Percentiles rank a stretch among this genome's conserved stretches.
Conservation (phyloP, 2,113 vertebrate species). For the Pipa parva region DNA sequence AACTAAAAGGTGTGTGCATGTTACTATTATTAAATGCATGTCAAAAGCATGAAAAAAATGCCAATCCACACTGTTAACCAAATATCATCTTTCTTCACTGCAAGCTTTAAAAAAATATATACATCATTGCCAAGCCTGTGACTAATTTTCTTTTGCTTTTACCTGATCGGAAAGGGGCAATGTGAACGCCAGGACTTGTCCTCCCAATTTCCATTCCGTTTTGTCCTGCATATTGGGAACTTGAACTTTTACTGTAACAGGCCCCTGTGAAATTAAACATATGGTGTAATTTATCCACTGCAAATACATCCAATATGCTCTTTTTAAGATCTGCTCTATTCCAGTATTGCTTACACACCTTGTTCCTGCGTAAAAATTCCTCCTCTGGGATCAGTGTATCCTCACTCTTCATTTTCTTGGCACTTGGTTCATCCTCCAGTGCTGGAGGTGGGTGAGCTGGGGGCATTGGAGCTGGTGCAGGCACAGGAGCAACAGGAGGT, state of each 20-base stretch:
- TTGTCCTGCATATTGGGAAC: constrained; percentile 99
- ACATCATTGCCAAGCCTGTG: too few relatives aligned
- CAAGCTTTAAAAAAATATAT: too few relatives aligned
- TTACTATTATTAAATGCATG: too few relatives aligned
- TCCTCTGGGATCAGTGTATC: constrained; percentile 95
- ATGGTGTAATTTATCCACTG: neutral
- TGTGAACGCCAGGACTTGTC: constrained; percentile 91
- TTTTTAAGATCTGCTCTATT: fast-evolving
- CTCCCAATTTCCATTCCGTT: constrained; percentile 94
- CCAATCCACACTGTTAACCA: too few relatives aligned
- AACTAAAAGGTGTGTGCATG: neutral
- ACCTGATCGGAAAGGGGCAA: constrained; percentile 96
- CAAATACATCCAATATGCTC: neutral
- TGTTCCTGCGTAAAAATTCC: constrained; percentile 91
- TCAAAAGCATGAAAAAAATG: too few relatives aligned
- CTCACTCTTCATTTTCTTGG: constrained; percentile 94
- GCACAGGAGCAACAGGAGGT: constrained; percentile 81
- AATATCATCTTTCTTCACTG: too few relatives aligned
- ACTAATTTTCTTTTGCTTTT: too few relatives aligned
- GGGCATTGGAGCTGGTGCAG: constrained; percentile 74
- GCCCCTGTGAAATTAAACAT: constrained; percentile 67
- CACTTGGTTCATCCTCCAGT: constrained; percentile 88
- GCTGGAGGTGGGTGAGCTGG: constrained; percentile 82
- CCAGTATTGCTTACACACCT: constrained; percentile 57
- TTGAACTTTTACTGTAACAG: constrained; percentile 94